Evolutionary conservation across 2,797 vertebrate genomes (phyloP).

Genomic region (Stomatorhinus walkeri): DNA sequence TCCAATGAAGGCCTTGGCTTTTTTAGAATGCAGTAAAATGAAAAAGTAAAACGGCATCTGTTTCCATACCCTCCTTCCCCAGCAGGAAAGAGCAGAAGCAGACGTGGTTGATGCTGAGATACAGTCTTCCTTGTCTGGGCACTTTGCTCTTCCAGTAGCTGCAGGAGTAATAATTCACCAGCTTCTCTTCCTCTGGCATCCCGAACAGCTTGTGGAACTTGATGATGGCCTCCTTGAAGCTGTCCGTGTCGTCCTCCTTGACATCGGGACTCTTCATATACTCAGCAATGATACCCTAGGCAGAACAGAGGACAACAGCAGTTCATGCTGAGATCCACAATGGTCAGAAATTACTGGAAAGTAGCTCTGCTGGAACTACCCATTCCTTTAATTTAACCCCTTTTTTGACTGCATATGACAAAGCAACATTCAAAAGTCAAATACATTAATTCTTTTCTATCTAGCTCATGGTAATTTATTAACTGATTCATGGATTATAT

Average conservation of each 20-base stretch:
- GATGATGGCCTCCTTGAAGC: slow-evolving; percentile 89
- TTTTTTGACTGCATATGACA: neutral
- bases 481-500: neutral
- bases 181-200: slow-evolving; percentile 95
- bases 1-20: neutral
- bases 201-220: slow-evolving; percentile 91
- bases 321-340: neutral
- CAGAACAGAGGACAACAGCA: neutral
- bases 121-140: slow-evolving; percentile 93
- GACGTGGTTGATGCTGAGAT: slow-evolving; percentile 98
- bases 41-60: neutral
- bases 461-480: neutral
- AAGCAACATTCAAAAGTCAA: neutral
- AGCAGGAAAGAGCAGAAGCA: slow-evolving; percentile 95
- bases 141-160: slow-evolving; percentile 97
- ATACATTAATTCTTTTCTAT: neutral
- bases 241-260: slow-evolving; percentile 91
- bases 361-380: neutral
- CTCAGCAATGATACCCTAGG: slow-evolving; percentile 92
- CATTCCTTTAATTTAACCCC: neutral
- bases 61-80: slow-evolving; percentile 81
- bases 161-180: slow-evolving; percentile 97
- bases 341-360: neutral
- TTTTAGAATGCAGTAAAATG: neutral
- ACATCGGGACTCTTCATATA: slow-evolving; percentile 91